Evolutionary conservation across 2,797 vertebrate genomes (phyloP).

Genomic region (Channa striata): DNA sequence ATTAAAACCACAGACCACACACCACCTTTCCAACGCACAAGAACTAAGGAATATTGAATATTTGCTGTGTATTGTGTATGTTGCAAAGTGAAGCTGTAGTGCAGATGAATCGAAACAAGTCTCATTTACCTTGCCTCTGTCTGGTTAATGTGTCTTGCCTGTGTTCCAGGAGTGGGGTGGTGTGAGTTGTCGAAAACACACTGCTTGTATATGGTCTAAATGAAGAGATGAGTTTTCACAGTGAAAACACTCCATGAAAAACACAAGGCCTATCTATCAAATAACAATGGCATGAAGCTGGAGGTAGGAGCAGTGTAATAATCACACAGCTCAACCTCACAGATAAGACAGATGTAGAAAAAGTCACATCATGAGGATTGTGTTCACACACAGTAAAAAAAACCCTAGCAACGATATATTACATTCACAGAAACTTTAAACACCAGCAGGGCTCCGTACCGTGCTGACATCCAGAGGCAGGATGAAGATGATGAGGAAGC

Average conservation of each 20-base stretch:
- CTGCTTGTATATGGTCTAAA: conserved; percentile 85
- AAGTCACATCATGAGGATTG: background rate
- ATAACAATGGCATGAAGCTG: background rate
- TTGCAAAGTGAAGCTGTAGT: background rate
- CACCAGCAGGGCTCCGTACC: conserved; percentile 77
- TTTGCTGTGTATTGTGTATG: no score
- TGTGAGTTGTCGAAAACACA: conserved; percentile 72
- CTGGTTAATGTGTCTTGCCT: conserved; percentile 33
- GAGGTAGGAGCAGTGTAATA: background rate
- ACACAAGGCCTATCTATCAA: background rate
- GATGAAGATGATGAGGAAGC: conserved; percentile 96
- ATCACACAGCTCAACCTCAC: conserved; percentile 22
- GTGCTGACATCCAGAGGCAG: conserved; percentile 95
- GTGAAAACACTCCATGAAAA: conserved; percentile 24
- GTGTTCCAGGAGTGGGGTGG: conserved; percentile 17
- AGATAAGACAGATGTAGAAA: background rate
- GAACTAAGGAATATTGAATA: no score
- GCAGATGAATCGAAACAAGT: conserved; percentile 3
- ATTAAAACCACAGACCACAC: no score
- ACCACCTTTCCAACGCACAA: no score
- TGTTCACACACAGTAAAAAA: background rate
- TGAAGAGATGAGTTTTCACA: conserved; percentile 32
- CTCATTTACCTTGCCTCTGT: conserved; percentile 62
- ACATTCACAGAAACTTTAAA: background rate
- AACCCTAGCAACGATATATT: background rate